phyloP scores from a whole-genome alignment of 2,888 invertebrate species.

The Agrilus biguttatus region DNA sequence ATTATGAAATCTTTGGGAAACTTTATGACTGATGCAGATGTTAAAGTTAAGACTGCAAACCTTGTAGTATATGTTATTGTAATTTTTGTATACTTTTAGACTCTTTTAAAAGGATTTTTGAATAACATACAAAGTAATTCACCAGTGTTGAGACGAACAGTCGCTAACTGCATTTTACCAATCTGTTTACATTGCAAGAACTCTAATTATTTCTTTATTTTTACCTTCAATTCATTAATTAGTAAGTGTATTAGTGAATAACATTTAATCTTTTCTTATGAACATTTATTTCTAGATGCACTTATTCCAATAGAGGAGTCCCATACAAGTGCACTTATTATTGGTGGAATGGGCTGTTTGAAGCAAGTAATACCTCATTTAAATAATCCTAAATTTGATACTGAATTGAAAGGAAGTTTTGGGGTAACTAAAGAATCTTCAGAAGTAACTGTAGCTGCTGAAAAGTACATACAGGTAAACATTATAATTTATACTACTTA shows the following conservation, averaged over 20 bases:
- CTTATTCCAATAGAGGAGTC: constrained; percentile 24
- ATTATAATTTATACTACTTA: background rate
- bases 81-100: constrained; percentile 28
- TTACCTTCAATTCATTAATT: constrained; percentile 49
- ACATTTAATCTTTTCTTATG: background rate
- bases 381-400: constrained; percentile 14
- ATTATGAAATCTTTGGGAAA: constrained; percentile 52
- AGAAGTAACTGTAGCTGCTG: constrained; percentile 20
- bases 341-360: constrained; percentile 53
- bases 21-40: constrained; percentile 56
- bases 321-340: constrained; percentile 35
- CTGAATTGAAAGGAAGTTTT: constrained; percentile 23
- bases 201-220: constrained; percentile 46
- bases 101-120: constrained; percentile 51
- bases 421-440: constrained; percentile 20
- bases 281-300: constrained; percentile 19
- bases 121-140: constrained; percentile 47
- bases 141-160: constrained; percentile 67
- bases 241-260: constrained; percentile 26
- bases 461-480: constrained; percentile 26
- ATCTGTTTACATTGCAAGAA: constrained; percentile 69
- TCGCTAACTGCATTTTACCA: constrained; percentile 65
- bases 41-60: constrained; percentile 34
- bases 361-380: constrained; percentile 47
- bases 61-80: background rate